Conservation (phyloP, 2,797 vertebrate species). For the Sebastolobus alascanus region DNA sequence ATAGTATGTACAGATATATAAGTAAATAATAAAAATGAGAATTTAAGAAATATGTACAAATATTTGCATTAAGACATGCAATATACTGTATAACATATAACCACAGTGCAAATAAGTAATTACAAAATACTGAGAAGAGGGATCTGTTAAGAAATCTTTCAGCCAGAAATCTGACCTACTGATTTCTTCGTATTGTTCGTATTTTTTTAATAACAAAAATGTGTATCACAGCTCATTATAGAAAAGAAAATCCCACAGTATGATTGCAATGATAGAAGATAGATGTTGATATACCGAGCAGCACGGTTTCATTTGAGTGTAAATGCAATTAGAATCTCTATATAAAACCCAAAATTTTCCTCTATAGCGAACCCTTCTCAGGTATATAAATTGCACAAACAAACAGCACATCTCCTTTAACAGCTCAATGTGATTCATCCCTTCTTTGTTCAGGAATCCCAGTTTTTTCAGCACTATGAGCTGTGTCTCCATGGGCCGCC, state of each 20-base stretch:
- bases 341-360: not conserved
- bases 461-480: slow-evolving; percentile 94
- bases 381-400: not conserved
- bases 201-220: not conserved
- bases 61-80: no score
- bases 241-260: not conserved
- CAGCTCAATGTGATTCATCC: not conserved
- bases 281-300: not conserved
- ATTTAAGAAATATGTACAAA: no score
- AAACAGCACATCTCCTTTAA: not conserved
- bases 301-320: not conserved
- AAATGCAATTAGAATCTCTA: not conserved
- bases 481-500: slow-evolving; percentile 90
- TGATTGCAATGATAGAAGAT: not conserved
- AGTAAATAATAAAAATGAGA: no score
- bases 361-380: not conserved
- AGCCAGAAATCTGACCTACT: not conserved
- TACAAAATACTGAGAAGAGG: no score
- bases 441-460: slow-evolving; percentile 86
- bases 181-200: not conserved
- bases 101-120: no score
- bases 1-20: no score
- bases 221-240: not conserved
- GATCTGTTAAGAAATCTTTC: no score
- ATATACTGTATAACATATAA: no score